Percentiles rank a stretch among this genome's conserved stretches.
phyloP scores from a whole-genome alignment of 2,113 vertebrate species.

The Scortum barcoo region DNA sequence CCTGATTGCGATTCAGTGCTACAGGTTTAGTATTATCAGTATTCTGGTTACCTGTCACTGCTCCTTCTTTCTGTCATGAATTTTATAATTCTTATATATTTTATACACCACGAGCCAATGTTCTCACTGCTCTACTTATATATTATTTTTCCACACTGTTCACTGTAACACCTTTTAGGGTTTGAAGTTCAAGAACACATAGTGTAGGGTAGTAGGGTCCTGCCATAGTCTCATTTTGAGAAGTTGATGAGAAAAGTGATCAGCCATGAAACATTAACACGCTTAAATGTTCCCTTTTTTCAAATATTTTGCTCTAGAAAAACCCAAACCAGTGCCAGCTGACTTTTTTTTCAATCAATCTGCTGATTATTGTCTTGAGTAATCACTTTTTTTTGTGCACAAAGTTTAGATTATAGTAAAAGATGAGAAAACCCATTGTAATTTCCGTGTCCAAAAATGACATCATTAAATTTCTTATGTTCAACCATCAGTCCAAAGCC shows the following conservation, averaged over 20 bases:
- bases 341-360: too few relatives aligned
- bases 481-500: too few relatives aligned
- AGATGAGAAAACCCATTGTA: too few relatives aligned
- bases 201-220: neutral
- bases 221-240: neutral
- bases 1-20: neutral
- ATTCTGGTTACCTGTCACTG: neutral
- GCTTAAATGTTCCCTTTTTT: neutral
- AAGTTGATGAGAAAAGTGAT: too few relatives aligned
- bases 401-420: too few relatives aligned
- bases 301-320: neutral
- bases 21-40: neutral
- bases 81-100: neutral
- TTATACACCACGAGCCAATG: neutral
- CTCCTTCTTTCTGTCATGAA: neutral
- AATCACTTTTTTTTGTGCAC: too few relatives aligned
- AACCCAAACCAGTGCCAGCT: too few relatives aligned
- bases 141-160: too few relatives aligned
- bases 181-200: neutral
- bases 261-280: neutral
- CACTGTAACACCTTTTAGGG: neutral
- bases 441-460: too few relatives aligned
- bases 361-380: too few relatives aligned
- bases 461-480: too few relatives aligned
- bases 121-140: too few relatives aligned